A percentile compares a stretch with the other conserved stretches of the same genome.
These are phyloP conservation scores for Nomada fabriciana DNA, from an alignment of 2,888 invertebrate genomes.

Conservation along the genomic window DNA sequence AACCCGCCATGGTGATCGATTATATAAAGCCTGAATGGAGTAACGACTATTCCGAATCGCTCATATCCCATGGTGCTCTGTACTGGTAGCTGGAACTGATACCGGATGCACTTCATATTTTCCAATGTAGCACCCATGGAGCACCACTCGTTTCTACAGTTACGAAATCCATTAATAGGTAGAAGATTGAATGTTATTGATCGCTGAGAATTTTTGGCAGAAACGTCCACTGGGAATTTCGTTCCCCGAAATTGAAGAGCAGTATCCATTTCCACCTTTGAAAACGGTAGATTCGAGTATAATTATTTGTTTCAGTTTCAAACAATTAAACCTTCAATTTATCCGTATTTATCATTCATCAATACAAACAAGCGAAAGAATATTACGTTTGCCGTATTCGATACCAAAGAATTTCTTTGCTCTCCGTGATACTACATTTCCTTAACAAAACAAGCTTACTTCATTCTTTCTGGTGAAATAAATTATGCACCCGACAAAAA, in stretches of 20 bases:
- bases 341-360: no score
- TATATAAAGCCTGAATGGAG: not conserved
- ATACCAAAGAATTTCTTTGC: no score
- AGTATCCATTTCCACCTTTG: not conserved
- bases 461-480: no score
- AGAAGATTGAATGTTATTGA: constrained; percentile 25
- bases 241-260: not conserved
- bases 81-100: constrained; percentile 15
- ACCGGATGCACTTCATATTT: constrained; percentile 14
- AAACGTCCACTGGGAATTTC: not conserved
- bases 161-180: constrained; percentile 9
- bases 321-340: no score
- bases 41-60: not conserved
- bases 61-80: not conserved
- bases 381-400: no score
- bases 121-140: not conserved
- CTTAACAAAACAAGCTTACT: no score
- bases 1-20: constrained; percentile 35
- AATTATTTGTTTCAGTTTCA: no score
- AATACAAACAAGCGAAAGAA: no score
- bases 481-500: no score
- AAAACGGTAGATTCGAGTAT: no score
- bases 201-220: not conserved
- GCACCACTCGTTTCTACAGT: constrained; percentile 13
- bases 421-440: no score